A percentile compares a stretch with the other conserved stretches of the same genome.
Evolutionary conservation across 1,140 invertebrate species (phyloP).

Genomic region (Choristoneura fumiferana): DNA sequence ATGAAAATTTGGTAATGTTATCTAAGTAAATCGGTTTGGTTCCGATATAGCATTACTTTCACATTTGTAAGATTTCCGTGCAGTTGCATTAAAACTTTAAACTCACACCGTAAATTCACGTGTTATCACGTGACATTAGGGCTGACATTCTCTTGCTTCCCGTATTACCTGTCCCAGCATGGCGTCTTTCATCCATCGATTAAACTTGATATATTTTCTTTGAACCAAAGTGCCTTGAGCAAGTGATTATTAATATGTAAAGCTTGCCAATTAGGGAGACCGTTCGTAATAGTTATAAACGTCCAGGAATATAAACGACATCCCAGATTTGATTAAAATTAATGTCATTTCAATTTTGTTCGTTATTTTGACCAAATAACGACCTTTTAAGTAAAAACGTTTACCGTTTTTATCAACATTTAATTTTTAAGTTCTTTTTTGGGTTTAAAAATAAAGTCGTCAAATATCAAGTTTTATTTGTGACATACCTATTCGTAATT

Average conservation of each 20-base stretch:
- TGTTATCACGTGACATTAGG: background rate
- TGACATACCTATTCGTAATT: too few species aligned
- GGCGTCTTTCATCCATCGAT: slow-evolving; percentile 10
- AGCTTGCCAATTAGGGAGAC: slow-evolving; percentile 10
- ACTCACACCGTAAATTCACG: background rate
- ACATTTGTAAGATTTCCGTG: too few species aligned
- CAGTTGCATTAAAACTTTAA: too few species aligned
- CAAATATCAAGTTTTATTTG: too few species aligned
- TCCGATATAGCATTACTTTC: too few species aligned
- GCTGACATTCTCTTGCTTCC: background rate
- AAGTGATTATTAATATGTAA: slow-evolving; percentile 16
- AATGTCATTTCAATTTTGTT: too few species aligned
- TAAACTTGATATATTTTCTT: slow-evolving; percentile 13
- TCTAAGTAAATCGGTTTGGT: too few species aligned
- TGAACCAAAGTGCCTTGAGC: slow-evolving; percentile 4
- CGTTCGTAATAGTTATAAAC: slow-evolving; percentile 8
- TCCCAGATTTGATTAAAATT: slow-evolving; percentile 10
- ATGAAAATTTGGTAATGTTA: too few species aligned
- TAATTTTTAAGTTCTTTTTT: too few species aligned
- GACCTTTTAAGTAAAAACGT: slow-evolving; percentile 15
- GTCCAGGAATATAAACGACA: slow-evolving; percentile 10
- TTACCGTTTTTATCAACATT: slow-evolving; percentile 6
- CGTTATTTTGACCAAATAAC: slow-evolving; percentile 21
- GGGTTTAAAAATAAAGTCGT: too few species aligned
- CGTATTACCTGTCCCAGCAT: background rate